Conservation (phyloP, 1,140 invertebrate genomes). For the Nephotettix cincticeps region DNA sequence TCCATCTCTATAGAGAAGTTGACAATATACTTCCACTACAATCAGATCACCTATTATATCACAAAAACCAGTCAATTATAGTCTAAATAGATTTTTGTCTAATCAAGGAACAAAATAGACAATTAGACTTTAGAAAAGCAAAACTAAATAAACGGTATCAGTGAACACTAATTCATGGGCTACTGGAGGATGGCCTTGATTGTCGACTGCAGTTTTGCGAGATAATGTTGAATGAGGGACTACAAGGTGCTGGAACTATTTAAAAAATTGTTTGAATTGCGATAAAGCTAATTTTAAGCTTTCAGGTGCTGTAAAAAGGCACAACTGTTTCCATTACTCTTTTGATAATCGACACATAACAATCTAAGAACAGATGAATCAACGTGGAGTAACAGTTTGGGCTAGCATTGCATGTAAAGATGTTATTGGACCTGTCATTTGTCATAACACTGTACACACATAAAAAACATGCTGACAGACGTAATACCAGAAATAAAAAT, state of each 20-base stretch:
- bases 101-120: too few species aligned
- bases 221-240: background rate
- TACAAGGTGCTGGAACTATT: slow-evolving; percentile 2
- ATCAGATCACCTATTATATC: too few species aligned
- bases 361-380: slow-evolving; percentile 3
- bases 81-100: too few species aligned
- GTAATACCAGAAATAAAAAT: background rate
- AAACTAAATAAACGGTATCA: too few species aligned
- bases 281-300: slow-evolving; percentile 13
- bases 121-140: too few species aligned
- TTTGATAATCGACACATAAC: background rate
- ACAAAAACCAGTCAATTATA: too few species aligned
- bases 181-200: background rate
- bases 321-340: slow-evolving; percentile 9
- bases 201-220: background rate
- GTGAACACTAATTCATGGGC: background rate
- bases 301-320: background rate
- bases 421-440: slow-evolving; percentile 6
- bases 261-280: background rate
- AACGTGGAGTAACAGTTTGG: slow-evolving; percentile 11
- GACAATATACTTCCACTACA: too few species aligned
- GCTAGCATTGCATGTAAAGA: background rate
- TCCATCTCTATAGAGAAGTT: too few species aligned
- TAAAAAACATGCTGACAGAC: background rate
- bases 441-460: background rate